Percentiles rank a stretch among this genome's conserved stretches.
phyloP scores from a whole-genome alignment of 2,797 vertebrate genomes.

The Chaunax sp. region DNA sequence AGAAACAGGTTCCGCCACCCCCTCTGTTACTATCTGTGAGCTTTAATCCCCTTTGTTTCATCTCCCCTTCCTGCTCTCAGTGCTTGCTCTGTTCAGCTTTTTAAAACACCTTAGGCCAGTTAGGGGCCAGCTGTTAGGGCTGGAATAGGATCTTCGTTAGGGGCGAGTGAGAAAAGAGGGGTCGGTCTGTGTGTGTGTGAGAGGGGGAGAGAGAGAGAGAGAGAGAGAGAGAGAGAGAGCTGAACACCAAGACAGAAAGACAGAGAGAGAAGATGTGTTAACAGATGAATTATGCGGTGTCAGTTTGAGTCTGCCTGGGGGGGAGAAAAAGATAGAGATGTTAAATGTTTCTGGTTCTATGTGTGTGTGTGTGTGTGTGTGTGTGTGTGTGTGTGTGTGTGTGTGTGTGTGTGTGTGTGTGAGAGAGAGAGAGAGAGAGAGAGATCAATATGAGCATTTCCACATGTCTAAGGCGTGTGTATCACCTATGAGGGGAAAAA shows the following conservation, averaged over 20 bases:
- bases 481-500: slow-evolving; percentile 5
- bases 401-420: slow-evolving; percentile 43
- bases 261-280: slow-evolving; percentile 48
- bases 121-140: slow-evolving; percentile 68
- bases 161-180: slow-evolving; percentile 17
- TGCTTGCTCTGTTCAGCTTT: slow-evolving; percentile 68
- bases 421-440: too few relatives aligned
- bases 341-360: slow-evolving; percentile 17
- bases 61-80: slow-evolving; percentile 52
- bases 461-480: slow-evolving; percentile 24
- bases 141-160: slow-evolving; percentile 33
- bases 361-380: slow-evolving; percentile 40
- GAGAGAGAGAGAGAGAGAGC: background rate
- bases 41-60: slow-evolving; percentile 73
- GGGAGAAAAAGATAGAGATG: slow-evolving; percentile 19
- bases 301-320: slow-evolving; percentile 24
- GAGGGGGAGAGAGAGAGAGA: background rate
- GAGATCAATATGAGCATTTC: slow-evolving; percentile 17
- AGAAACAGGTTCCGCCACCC: slow-evolving; percentile 41
- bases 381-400: slow-evolving; percentile 44
- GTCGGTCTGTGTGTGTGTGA: too few relatives aligned
- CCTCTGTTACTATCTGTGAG: slow-evolving; percentile 19
- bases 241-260: background rate
- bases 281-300: slow-evolving; percentile 57
- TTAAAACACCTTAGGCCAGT: slow-evolving; percentile 73